phyloP scores from a whole-genome alignment of 1,140 invertebrate genomes.

The Scaptomyza graminum region DNA sequence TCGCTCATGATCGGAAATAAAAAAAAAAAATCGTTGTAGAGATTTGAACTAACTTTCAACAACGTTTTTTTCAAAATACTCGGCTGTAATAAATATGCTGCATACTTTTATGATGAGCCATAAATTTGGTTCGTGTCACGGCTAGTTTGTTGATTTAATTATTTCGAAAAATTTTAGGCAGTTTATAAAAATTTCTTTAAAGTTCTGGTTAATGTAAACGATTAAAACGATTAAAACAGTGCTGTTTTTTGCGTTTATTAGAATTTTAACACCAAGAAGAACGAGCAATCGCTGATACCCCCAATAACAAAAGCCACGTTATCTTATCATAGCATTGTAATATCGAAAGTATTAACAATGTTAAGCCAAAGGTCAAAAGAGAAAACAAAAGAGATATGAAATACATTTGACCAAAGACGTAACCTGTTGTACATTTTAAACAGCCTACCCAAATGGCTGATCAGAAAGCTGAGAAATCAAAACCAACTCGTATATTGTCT shows the following conservation, averaged over 20 bases:
- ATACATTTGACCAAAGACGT: neutral
- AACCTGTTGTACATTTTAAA: slow-evolving; percentile 17
- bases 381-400: neutral
- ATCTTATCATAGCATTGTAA: too few relatives aligned
- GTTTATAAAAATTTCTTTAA: neutral
- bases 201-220: neutral
- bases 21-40: too few relatives aligned
- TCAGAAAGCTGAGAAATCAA: slow-evolving; percentile 4
- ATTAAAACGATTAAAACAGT: neutral
- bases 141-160: neutral
- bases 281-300: neutral
- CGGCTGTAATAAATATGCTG: slow-evolving; percentile 22
- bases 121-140: slow-evolving; percentile 38
- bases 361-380: neutral
- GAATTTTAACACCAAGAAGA: too few relatives aligned
- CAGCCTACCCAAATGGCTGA: slow-evolving; percentile 3
- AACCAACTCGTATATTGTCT: neutral
- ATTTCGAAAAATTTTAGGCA: too few relatives aligned
- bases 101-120: slow-evolving; percentile 65
- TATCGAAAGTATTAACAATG: too few relatives aligned
- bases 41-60: too few relatives aligned
- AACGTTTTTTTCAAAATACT: too few relatives aligned
- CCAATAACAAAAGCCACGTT: neutral
- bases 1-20: too few relatives aligned
- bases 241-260: too few relatives aligned